Evolutionary conservation across 2,888 invertebrate species (phyloP).

Genomic region (Hypsopygia costalis): DNA sequence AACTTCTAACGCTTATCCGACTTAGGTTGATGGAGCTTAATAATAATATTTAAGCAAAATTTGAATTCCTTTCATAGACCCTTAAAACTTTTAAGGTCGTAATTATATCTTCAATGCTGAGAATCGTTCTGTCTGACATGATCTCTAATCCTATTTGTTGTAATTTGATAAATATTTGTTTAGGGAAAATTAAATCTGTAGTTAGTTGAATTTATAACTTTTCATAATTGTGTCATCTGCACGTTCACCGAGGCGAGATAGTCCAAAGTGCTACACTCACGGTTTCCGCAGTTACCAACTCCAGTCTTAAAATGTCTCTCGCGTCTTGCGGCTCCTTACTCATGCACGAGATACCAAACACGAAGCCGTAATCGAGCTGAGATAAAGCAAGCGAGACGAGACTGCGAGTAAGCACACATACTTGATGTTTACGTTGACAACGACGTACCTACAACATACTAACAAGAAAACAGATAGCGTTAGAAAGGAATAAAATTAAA

Average conservation of each 20-base stretch:
- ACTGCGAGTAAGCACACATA: not conserved
- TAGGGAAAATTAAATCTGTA: not conserved
- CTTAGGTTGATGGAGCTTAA: conserved; percentile 50
- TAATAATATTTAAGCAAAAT: conserved; percentile 50
- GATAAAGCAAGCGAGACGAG: not conserved
- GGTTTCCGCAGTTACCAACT: not conserved
- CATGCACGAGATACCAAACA: not conserved
- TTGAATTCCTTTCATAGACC: conserved; percentile 28
- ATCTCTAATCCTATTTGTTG: not conserved
- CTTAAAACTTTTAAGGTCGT: conserved; percentile 3
- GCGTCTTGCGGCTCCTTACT: not conserved
- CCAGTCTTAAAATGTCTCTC: not conserved
- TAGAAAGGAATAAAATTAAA: too few relatives aligned
- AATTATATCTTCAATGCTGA: not conserved
- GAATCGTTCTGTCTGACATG: not conserved
- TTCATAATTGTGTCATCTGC: not conserved
- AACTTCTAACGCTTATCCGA: conserved; percentile 62
- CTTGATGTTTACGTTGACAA: not conserved
- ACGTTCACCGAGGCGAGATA: not conserved
- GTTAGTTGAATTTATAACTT: not conserved
- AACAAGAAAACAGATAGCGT: too few relatives aligned
- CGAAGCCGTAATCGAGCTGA: not conserved
- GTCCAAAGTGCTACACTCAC: not conserved
- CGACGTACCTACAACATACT: too few relatives aligned
- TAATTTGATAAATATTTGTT: not conserved